Evolutionary conservation across 2,113 vertebrate genomes (phyloP), one percentile per base, ranked within the genome.

Genomic region (Piprites chloris): DNA sequence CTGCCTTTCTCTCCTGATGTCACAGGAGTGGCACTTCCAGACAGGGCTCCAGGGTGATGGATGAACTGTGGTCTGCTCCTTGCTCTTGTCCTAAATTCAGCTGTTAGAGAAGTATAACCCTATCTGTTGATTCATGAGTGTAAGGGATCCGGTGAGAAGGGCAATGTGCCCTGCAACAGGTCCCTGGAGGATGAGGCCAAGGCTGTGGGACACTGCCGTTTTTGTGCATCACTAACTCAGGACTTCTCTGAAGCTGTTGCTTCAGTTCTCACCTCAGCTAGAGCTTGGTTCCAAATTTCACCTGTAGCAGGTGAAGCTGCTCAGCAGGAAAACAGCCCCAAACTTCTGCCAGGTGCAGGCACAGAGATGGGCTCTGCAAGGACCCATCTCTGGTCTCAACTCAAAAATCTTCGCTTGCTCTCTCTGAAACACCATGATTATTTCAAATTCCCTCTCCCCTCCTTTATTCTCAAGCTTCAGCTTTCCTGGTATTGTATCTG

Each of bases 1-100:
- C 55, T 1, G 0, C 30, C 46, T 67, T 35, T 53, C 3, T 18
- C 17, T 39, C 23, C 5, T 4, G 8, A 12, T 3, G 0, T 55
- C 55, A 49, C 68, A 62, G 52, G 47, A 68, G 52, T 0, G 2
- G 14, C 1, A 0, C 24, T 85, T 71, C 52, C 66, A 72, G 1
- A 6, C 32, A 33, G 61, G 30, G 26, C 22, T 52, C 37, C 35
- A 26, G 14, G 13, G 26, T n/a, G 30, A 42, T n/a, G 14, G 30
- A 42, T n/a, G 14, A 53, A 17, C 5, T 62, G 37, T 39, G 21
- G 9, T 33, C 49, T 41, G n/a, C 32, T 79, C 62, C 67, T 90
- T 33, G 46, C 19, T 82, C 33, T 37, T 53, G 42, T 35, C 56
- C 42, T 58, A 50, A 79, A 63, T 78, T 56, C 61, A 56, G n/a